phyloP scores from a whole-genome alignment of 2,113 vertebrate genomes.

The Corvus moneduloides region DNA sequence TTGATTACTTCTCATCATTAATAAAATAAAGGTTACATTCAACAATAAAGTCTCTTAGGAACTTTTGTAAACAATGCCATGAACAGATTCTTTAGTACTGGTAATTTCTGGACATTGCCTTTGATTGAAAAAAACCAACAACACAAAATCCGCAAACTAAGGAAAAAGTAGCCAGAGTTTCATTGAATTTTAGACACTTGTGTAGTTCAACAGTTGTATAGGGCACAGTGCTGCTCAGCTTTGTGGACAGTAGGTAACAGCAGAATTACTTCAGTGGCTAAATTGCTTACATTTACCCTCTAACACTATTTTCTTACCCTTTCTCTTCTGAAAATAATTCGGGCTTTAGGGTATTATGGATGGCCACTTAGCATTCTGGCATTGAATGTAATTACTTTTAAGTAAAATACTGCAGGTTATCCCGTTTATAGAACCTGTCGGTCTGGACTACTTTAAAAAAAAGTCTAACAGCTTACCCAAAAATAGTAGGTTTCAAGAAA shows the following conservation, averaged over 20 bases:
- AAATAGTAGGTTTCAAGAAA: background rate
- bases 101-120: slow-evolving; percentile 85
- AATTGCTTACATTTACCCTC: background rate
- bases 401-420: background rate
- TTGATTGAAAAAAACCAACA: slow-evolving; percentile 66
- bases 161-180: slow-evolving; percentile 25
- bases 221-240: background rate
- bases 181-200: slow-evolving; percentile 22
- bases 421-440: background rate
- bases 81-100: slow-evolving; percentile 80
- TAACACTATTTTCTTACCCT: background rate
- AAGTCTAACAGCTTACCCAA: background rate
- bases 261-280: background rate
- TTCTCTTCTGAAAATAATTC: background rate
- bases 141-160: background rate
- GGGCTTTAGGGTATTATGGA: background rate
- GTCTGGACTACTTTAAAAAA: background rate
- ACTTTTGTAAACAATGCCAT: slow-evolving; percentile 77
- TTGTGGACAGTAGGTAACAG: background rate
- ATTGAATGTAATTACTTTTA: background rate
- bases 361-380: background rate
- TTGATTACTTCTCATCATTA: slow-evolving; percentile 72
- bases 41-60: slow-evolving; percentile 78
- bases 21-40: slow-evolving; percentile 76
- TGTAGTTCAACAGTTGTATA: background rate